Percentiles rank a stretch among this genome's conserved stretches.
These are phyloP conservation scores for Aphidius gifuensis DNA, from an alignment of 1,140 invertebrate species.

Conservation along the genomic window DNA sequence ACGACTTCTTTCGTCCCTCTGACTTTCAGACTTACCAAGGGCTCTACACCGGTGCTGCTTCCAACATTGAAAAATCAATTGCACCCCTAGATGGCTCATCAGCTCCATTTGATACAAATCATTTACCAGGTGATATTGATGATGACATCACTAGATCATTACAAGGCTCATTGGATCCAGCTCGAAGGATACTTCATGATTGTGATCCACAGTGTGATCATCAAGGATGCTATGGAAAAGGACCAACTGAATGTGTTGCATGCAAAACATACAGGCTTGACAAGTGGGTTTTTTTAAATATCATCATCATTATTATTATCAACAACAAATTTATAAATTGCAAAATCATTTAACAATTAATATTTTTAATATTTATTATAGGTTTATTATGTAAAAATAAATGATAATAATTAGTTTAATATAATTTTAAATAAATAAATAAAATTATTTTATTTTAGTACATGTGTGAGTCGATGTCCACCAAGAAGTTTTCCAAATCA, in stretches of 20 bases:
- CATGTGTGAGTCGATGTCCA: slow-evolving; percentile 76
- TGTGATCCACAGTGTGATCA: slow-evolving; percentile 81
- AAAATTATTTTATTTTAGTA: slow-evolving; percentile 52
- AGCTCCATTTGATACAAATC: slow-evolving; percentile 45
- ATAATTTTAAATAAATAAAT: not conserved
- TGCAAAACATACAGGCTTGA: slow-evolving; percentile 77
- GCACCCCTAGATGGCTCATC: slow-evolving; percentile 66
- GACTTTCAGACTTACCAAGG: slow-evolving; percentile 68
- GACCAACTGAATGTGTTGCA: slow-evolving; percentile 74
- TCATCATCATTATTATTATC: not conserved
- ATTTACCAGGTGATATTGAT: slow-evolving; percentile 39
- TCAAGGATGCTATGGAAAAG: slow-evolving; percentile 78
- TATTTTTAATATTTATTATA: too few relatives aligned
- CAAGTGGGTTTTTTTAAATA: slow-evolving; percentile 59
- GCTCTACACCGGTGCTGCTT: slow-evolving; percentile 67
- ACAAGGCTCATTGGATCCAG: slow-evolving; percentile 48
- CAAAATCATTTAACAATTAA: too few relatives aligned
- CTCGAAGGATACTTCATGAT: slow-evolving; percentile 67
- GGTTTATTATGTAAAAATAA: not conserved
- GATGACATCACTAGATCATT: slow-evolving; percentile 23
- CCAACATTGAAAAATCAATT: slow-evolving; percentile 65
- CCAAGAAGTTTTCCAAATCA: slow-evolving; percentile 75
- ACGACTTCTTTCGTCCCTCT: slow-evolving; percentile 57
- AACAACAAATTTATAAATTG: not conserved
- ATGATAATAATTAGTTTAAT: not conserved